Evolutionary conservation across 2,113 vertebrate species (phyloP).

Genomic region (Scomber scombrus): DNA sequence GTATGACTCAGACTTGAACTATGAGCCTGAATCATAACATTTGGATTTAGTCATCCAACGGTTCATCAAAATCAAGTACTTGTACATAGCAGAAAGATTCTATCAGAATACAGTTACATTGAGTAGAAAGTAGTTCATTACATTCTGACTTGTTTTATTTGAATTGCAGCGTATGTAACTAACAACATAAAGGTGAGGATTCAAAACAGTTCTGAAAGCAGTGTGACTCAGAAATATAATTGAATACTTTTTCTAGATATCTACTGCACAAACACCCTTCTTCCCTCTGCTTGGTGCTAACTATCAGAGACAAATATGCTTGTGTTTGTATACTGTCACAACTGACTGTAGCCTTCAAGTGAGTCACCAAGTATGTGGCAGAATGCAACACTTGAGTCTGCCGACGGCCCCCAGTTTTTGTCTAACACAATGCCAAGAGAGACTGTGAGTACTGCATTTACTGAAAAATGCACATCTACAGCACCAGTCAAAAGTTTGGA

Average conservation of each 20-base stretch:
- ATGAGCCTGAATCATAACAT: constrained; percentile 51
- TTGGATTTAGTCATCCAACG: not conserved
- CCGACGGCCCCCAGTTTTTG: constrained; percentile 40
- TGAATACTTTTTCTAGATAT: too few species aligned
- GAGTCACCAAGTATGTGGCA: constrained; percentile 40
- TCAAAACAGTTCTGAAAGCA: too few species aligned
- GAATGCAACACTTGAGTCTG: constrained; percentile 9
- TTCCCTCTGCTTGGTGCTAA: not conserved
- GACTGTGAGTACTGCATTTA: not conserved
- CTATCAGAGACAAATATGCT: not conserved
- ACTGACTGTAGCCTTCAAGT: not conserved
- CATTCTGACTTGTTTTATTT: not conserved
- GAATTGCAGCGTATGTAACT: not conserved
- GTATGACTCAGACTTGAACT: constrained; percentile 59
- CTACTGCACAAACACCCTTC: too few species aligned
- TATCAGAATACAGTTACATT: too few species aligned
- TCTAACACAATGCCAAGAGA: not conserved
- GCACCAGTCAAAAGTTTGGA: too few species aligned
- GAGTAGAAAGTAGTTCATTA: too few species aligned
- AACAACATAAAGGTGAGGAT: too few species aligned
- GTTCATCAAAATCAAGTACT: not conserved
- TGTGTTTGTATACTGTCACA: not conserved
- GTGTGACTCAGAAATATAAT: too few species aligned
- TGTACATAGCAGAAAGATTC: not conserved
- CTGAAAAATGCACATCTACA: not conserved